Evolutionary conservation across 2,888 invertebrate species (phyloP).

Genomic region (Perizoma affinitatum): DNA sequence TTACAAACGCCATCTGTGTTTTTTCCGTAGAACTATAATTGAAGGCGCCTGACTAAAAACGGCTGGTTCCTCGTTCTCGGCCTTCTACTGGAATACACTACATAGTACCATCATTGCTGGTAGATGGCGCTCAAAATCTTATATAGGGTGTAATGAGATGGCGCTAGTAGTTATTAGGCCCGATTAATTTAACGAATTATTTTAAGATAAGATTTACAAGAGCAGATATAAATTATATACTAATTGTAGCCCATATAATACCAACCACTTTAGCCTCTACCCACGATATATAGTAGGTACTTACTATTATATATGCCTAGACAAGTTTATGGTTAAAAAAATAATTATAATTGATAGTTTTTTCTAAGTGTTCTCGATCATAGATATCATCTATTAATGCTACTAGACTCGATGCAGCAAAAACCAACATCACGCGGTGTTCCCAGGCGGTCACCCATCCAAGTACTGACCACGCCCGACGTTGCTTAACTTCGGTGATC

Average conservation of each 20-base stretch:
- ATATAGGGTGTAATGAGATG: constrained; percentile 19
- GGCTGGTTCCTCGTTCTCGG: too few species aligned
- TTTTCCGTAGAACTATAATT: constrained; percentile 2
- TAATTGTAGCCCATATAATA: too few species aligned
- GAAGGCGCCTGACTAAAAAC: neutral
- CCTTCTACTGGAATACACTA: neutral
- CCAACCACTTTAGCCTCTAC: too few species aligned
- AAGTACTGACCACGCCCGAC: constrained; percentile 75
- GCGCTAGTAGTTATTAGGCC: constrained; percentile 7
- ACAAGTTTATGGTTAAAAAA: too few species aligned
- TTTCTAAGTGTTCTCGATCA: too few species aligned
- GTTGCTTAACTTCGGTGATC: constrained; percentile 82
- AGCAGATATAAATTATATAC: too few species aligned
- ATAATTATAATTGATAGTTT: too few species aligned
- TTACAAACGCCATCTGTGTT: constrained; percentile 11
- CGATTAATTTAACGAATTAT: too few species aligned
- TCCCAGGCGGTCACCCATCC: constrained; percentile 76
- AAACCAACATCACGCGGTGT: constrained; percentile 57
- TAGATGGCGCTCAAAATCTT: constrained; percentile 25
- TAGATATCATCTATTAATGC: too few species aligned
- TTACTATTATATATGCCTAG: too few species aligned
- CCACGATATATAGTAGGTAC: too few species aligned
- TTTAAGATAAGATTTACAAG: too few species aligned
- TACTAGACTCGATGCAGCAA: neutral
- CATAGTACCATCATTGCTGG: neutral